These are phyloP conservation scores for Phalacrocorax pelagicus DNA, from an alignment of 2,113 vertebrate species.

Conservation along the genomic window DNA sequence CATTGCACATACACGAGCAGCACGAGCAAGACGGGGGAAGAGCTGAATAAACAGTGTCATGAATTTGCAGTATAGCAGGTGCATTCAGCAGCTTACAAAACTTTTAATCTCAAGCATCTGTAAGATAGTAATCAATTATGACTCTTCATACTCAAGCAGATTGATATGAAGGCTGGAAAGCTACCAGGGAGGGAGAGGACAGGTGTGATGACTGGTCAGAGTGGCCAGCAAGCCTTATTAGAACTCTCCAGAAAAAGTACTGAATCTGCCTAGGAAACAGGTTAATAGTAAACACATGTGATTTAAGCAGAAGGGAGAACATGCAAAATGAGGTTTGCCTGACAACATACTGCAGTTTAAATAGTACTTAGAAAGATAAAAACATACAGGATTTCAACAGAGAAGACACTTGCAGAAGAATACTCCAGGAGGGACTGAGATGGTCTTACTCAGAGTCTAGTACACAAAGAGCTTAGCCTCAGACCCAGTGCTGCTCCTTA, in stretches of 20 bases:
- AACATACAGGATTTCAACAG: not conserved
- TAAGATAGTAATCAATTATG: not conserved
- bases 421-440: not conserved
- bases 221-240: not conserved
- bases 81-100: not conserved
- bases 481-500: not conserved
- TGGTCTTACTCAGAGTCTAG: not conserved
- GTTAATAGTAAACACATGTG: not conserved
- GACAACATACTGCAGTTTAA: not conserved
- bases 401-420: not conserved
- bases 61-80: not conserved
- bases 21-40: not conserved
- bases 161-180: not conserved
- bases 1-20: not conserved
- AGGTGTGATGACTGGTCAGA: not conserved
- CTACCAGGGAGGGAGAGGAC: not conserved
- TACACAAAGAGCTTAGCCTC: not conserved
- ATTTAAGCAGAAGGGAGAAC: not conserved
- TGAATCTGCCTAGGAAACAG: not conserved
- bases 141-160: not conserved
- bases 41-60: not conserved
- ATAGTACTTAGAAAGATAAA: not conserved
- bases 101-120: not conserved
- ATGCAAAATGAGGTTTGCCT: not conserved
- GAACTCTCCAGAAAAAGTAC: not conserved